A percentile compares a stretch with the other conserved stretches of the same genome.
phyloP scores from a whole-genome alignment of 2,797 vertebrate species.

The Rhinella marina region DNA sequence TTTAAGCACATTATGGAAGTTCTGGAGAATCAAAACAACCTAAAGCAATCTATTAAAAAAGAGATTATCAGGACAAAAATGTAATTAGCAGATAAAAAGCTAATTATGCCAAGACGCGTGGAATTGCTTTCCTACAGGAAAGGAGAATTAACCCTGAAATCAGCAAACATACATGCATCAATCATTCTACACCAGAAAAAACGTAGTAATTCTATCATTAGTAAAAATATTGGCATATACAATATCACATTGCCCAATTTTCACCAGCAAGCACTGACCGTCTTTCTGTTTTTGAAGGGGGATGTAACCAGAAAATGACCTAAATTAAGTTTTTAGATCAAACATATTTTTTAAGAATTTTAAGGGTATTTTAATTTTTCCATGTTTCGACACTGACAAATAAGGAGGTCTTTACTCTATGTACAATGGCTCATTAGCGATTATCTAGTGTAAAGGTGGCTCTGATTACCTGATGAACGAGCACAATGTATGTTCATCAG shows the following conservation, averaged over 20 bases:
- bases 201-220: background rate
- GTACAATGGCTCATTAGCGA: too few relatives aligned
- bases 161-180: background rate
- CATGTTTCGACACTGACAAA: too few relatives aligned
- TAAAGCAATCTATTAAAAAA: constrained; percentile 37
- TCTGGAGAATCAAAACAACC: constrained; percentile 13
- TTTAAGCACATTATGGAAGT: background rate
- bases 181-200: background rate
- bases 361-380: too few relatives aligned
- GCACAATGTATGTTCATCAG: too few relatives aligned
- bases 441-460: too few relatives aligned
- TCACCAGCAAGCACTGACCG: background rate
- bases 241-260: background rate
- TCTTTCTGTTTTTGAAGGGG: background rate
- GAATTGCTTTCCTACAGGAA: background rate
- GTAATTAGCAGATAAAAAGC: constrained; percentile 45
- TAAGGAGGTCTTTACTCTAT: too few relatives aligned
- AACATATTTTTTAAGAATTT: too few relatives aligned
- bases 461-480: too few relatives aligned
- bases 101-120: constrained; percentile 33
- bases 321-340: too few relatives aligned
- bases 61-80: constrained; percentile 41
- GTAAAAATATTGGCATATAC: background rate
- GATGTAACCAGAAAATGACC: too few relatives aligned
- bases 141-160: background rate